Evolutionary conservation across 2,888 invertebrate genomes (phyloP).

Genomic region (Operophtera brumata): DNA sequence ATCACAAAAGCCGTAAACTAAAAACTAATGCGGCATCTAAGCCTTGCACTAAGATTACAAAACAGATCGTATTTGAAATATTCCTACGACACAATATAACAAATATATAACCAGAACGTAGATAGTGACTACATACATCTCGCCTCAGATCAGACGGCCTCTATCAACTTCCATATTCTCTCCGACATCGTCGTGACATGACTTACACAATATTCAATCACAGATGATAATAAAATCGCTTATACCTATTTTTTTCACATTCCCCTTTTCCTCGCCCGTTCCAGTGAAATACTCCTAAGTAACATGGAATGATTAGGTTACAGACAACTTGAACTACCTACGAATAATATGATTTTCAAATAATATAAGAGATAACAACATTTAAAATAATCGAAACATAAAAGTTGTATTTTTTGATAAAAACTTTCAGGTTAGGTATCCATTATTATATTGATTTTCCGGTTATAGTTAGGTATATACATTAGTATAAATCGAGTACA

Average conservation of each 20-base stretch:
- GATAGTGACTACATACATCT: background rate
- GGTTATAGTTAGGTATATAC: too few relatives aligned
- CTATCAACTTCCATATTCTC: background rate
- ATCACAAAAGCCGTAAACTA: constrained; percentile 6
- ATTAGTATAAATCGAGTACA: too few relatives aligned
- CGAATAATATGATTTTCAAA: background rate
- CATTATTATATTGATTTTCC: too few relatives aligned
- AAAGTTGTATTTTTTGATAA: too few relatives aligned
- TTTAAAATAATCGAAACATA: too few relatives aligned
- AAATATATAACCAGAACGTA: constrained; percentile 15
- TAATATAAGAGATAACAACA: background rate
- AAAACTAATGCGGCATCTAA: background rate
- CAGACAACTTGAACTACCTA: constrained; percentile 4
- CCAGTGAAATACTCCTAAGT: constrained; percentile 14
- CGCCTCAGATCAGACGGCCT: background rate
- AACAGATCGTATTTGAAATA: constrained; percentile 1
- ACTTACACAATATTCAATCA: constrained; percentile 26
- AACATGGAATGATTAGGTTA: constrained; percentile 21
- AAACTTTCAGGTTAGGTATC: too few relatives aligned
- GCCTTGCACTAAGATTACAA: background rate
- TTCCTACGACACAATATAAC: background rate
- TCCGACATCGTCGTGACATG: constrained; percentile 3
- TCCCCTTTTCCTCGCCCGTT: constrained; percentile 12
- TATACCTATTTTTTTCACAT: background rate
- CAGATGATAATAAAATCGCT: constrained; percentile 23